Evolutionary conservation across 2,888 invertebrate species (phyloP), one percentile per base, ranked within the genome.

Genomic region (Mesoligia furuncula): DNA sequence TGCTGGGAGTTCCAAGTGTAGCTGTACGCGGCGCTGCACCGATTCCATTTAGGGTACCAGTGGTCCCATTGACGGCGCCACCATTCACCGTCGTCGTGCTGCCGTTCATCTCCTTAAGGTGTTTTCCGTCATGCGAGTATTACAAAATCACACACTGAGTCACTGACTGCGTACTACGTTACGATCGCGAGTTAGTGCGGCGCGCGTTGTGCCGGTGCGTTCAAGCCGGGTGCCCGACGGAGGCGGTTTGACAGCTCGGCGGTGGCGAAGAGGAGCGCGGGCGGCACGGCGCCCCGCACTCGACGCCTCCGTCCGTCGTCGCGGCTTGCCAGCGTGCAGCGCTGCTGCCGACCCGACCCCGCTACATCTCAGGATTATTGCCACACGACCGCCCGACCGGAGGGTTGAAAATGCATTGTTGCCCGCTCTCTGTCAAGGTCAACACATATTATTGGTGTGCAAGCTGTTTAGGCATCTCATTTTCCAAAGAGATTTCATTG

Each of bases 191-290:
- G 91, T 90, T 89, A 88, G 91, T 90, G 93, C 93, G 93, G 92
- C 92, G 69, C 61, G 69, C 64, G 91, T 91, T 90, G 88, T 92
- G 80, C 92, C 91, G 92, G 93, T 93, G 94, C 96, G 96, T 96
- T 95, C 95, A 95, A 95, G 95, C 93, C 95, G 95, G 92, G 91
- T 95, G 96, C 95, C 95, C 91, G 96, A 94, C 96, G 93, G 94
- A 96, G 96, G 95, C 96, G 95, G 95, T 96, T 96, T 96, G 96
- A 96, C 96, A 96, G 96, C 95, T 95, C 93, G 91, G 91, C 93
- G 91, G 93, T 90, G 92, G 92, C 92, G 92, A 90, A 92, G 92
- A 92, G 93, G 92, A 93, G 95, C 93, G 95, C 95, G 96, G 95
- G 95, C 92, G 95, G 87, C 88, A 90, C 92, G 88, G 91, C 78